A percentile compares a stretch with the other conserved stretches of the same genome.
These are phyloP conservation scores for Amiota mariae DNA, from an alignment of 2,888 invertebrate species.

Conservation along the genomic window DNA sequence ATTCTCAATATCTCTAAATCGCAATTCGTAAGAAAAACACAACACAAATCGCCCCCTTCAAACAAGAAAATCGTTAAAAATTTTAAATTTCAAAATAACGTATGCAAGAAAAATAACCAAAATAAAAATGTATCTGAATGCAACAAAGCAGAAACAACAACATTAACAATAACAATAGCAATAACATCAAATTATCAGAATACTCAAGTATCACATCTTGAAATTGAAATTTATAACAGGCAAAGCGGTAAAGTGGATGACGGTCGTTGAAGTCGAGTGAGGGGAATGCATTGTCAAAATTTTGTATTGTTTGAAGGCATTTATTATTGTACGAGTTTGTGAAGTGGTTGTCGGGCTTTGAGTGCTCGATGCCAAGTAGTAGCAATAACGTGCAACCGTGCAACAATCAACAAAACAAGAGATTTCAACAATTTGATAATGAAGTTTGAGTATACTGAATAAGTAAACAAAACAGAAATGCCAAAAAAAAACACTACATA, in stretches of 20 bases:
- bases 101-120: constrained; percentile 7
- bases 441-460: neutral
- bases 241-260: neutral
- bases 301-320: neutral
- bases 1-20: constrained; percentile 27
- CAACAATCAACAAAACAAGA: constrained; percentile 11
- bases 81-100: no score
- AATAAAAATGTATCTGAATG: constrained; percentile 5
- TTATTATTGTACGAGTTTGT: neutral
- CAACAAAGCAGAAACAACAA: constrained; percentile 11
- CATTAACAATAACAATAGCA: neutral
- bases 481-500: constrained; percentile 11
- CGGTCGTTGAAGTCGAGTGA: neutral
- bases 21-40: constrained; percentile 18
- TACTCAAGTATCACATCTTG: constrained; percentile 26
- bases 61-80: no score
- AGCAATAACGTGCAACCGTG: constrained; percentile 23
- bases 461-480: neutral
- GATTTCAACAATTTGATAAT: constrained; percentile 27
- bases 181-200: constrained; percentile 20
- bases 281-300: neutral
- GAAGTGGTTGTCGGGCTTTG: constrained; percentile 14
- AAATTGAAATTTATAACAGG: constrained; percentile 25
- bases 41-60: no score
- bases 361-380: constrained; percentile 21